A percentile compares a stretch with the other conserved stretches of the same genome.
These are phyloP conservation scores for Myotis planiceps DNA, from an alignment of 2,797 vertebrate genomes.

Conservation along the genomic window DNA sequence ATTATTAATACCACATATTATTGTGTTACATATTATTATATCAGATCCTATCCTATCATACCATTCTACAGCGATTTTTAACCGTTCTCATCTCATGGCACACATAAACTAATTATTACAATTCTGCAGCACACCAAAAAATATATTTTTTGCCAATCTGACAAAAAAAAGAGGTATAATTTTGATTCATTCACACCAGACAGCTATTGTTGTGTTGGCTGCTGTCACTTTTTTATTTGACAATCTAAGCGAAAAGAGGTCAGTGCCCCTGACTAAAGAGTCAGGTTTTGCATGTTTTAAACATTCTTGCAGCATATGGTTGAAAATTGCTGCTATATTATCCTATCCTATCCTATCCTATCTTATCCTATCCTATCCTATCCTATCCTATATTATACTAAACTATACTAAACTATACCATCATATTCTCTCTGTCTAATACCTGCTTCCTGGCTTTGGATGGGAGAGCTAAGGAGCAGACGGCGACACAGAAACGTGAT, in stretches of 20 bases:
- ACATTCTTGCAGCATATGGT: background rate
- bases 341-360: background rate
- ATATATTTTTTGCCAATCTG: background rate
- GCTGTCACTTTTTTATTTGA: background rate
- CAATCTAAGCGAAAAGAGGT: background rate
- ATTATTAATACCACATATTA: background rate
- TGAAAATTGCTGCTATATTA: background rate
- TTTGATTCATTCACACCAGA: background rate
- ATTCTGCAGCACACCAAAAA: background rate
- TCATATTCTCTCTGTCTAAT: fast-evolving
- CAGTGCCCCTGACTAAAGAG: background rate
- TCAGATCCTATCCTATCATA: background rate
- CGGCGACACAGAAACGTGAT: fast-evolving
- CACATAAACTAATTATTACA: background rate
- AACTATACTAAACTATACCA: background rate
- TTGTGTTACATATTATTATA: no score
- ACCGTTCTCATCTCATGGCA: background rate
- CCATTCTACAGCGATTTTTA: no score
- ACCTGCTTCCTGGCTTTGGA: background rate
- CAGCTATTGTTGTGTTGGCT: background rate
- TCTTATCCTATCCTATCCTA: background rate
- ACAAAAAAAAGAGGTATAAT: background rate
- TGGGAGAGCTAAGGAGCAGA: background rate
- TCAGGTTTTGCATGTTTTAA: background rate
- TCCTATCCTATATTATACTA: background rate